Evolutionary conservation across 2,797 vertebrate genomes (phyloP).

Genomic region (Alfaro cultratus): DNA sequence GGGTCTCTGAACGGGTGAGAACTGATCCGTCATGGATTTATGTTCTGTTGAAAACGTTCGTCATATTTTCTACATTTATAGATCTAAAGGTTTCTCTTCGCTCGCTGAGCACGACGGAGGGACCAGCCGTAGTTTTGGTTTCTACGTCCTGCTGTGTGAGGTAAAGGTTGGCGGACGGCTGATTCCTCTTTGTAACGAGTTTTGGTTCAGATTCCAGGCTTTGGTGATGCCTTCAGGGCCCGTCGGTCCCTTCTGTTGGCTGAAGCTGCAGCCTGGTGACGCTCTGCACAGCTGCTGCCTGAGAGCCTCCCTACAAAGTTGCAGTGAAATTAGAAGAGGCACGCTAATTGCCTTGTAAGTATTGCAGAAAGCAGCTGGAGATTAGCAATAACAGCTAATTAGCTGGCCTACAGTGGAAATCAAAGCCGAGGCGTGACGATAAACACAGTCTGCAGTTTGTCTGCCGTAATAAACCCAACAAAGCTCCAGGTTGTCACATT

Average conservation of each 20-base stretch:
- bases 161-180: background rate
- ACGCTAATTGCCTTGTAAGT: slow-evolving; percentile 67
- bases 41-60: no score
- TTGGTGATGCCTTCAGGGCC: background rate
- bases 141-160: background rate
- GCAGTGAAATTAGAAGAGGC: slow-evolving; percentile 49
- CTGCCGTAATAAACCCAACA: slow-evolving; percentile 47
- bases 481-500: slow-evolving; percentile 40
- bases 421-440: slow-evolving; percentile 51
- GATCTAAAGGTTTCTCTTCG: no score
- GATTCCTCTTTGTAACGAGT: background rate
- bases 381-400: slow-evolving; percentile 74
- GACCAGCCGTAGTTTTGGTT: background rate
- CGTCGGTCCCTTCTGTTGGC: background rate
- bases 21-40: no score
- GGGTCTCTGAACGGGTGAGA: no score
- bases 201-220: background rate
- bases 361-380: slow-evolving; percentile 69
- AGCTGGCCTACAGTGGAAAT: slow-evolving; percentile 46
- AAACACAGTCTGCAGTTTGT: slow-evolving; percentile 51
- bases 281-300: slow-evolving; percentile 19
- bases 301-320: slow-evolving; percentile 21
- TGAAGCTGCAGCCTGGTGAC: slow-evolving; percentile 9
- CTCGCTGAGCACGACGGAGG: background rate
- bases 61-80: no score